Evolutionary conservation across 2,797 vertebrate species (phyloP).

Genomic region (Epinephelus malabaricus): DNA sequence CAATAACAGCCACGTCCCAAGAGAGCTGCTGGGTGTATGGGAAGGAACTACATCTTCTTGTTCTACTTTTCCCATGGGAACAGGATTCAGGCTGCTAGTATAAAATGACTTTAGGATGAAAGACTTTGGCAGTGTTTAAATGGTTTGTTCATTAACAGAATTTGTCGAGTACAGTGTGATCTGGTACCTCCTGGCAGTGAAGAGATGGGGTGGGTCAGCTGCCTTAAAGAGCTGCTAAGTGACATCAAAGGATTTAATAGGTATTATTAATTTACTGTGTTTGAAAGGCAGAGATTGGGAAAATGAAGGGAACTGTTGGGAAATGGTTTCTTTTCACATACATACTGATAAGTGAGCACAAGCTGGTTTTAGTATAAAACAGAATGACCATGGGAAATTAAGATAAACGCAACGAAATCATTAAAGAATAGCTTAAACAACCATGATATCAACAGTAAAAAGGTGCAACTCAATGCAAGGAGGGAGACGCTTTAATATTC

Average conservation of each 20-base stretch:
- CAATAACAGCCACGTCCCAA: slow-evolving; percentile 36
- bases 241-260: slow-evolving; percentile 29
- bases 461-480: background rate
- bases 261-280: slow-evolving; percentile 2
- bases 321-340: slow-evolving; percentile 2
- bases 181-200: slow-evolving; percentile 17
- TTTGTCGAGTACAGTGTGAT: slow-evolving; percentile 29
- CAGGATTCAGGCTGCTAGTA: slow-evolving; percentile 28
- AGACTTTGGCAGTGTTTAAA: slow-evolving; percentile 23
- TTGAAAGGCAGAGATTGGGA: slow-evolving; percentile 19
- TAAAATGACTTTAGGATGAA: slow-evolving; percentile 32
- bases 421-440: slow-evolving; percentile 2
- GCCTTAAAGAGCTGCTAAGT: slow-evolving; percentile 18
- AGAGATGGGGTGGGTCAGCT: slow-evolving; percentile 5
- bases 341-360: background rate
- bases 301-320: background rate
- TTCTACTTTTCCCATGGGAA: slow-evolving; percentile 39
- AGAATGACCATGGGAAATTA: background rate
- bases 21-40: slow-evolving; percentile 38
- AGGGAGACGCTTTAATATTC: slow-evolving; percentile 8
- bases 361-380: background rate
- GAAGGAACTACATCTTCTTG: slow-evolving; percentile 23
- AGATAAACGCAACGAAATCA: background rate
- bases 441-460: background rate
- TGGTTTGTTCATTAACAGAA: slow-evolving; percentile 36